Evolutionary conservation across 1,140 invertebrate species (phyloP).

Genomic region (Dysdera silvatica): DNA sequence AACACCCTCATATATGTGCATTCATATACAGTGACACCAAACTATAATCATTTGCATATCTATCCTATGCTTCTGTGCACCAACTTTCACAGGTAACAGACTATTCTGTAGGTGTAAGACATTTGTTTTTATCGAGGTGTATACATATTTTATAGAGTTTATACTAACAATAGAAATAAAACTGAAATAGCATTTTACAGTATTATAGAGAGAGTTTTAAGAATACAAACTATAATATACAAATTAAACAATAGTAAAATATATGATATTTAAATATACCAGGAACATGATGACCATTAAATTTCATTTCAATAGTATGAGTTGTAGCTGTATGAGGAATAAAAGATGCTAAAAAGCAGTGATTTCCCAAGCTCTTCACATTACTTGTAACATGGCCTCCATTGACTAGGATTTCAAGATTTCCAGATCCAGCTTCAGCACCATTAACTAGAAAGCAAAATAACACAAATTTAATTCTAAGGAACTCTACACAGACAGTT

Average conservation of each 20-base stretch:
- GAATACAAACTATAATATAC: background rate
- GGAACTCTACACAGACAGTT: too few relatives aligned
- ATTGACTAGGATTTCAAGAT: conserved; percentile 93
- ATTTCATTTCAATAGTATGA: conserved; percentile 88
- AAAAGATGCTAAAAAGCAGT: conserved; percentile 76
- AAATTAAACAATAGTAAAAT: background rate
- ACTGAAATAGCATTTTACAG: too few relatives aligned
- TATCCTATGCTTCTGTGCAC: too few relatives aligned
- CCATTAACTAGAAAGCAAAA: conserved; percentile 78
- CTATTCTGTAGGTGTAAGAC: too few relatives aligned
- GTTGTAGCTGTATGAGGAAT: conserved; percentile 75
- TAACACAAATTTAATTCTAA: background rate
- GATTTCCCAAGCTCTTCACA: conserved; percentile 81
- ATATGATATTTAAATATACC: conserved; percentile 57
- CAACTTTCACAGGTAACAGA: too few relatives aligned
- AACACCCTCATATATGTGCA: too few relatives aligned
- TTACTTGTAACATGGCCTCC: conserved; percentile 89
- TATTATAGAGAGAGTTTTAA: too few relatives aligned
- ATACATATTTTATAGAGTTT: too few relatives aligned
- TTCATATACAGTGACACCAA: too few relatives aligned
- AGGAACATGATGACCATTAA: conserved; percentile 86
- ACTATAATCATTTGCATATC: too few relatives aligned
- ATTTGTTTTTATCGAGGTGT: too few relatives aligned
- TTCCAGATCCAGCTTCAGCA: conserved; percentile 85
- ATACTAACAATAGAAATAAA: too few relatives aligned